Conservation (phyloP, 2,888 invertebrate species). For the Dynastes grantii region DNA sequence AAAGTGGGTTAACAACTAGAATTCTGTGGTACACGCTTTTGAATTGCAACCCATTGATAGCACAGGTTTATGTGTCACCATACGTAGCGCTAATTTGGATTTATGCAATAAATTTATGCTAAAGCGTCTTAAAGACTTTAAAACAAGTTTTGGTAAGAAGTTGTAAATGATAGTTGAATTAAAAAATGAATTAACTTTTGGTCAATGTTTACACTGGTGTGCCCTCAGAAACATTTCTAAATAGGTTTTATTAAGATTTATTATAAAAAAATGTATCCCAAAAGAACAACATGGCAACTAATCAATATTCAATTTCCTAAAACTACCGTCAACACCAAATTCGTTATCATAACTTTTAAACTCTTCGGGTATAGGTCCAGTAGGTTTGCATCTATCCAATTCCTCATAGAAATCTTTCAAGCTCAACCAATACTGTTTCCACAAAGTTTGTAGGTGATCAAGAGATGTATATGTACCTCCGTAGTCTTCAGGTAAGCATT, state of each 20-base stretch:
- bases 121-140: too few relatives aligned
- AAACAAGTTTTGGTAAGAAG: too few relatives aligned
- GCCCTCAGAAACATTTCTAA: too few relatives aligned
- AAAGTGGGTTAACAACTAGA: neutral
- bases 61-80: too few relatives aligned
- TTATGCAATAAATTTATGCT: too few relatives aligned
- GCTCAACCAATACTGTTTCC: constrained; percentile 72
- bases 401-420: constrained; percentile 74
- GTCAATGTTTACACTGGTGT: too few relatives aligned
- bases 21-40: constrained; percentile 58
- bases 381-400: constrained; percentile 73
- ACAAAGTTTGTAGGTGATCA: constrained; percentile 72
- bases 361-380: constrained; percentile 58
- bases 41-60: constrained; percentile 66
- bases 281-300: constrained; percentile 45
- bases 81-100: too few relatives aligned
- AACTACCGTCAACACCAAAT: constrained; percentile 74
- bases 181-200: too few relatives aligned
- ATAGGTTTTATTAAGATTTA: constrained; percentile 73
- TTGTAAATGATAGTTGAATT: too few relatives aligned
- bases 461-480: constrained; percentile 76
- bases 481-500: constrained; percentile 78
- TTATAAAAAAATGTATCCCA: constrained; percentile 64
- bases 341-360: constrained; percentile 60
- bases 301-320: constrained; percentile 77